These are phyloP conservation scores for Sclerurus mexicanus DNA, from an alignment of 2,113 vertebrate genomes.

Conservation along the genomic window DNA sequence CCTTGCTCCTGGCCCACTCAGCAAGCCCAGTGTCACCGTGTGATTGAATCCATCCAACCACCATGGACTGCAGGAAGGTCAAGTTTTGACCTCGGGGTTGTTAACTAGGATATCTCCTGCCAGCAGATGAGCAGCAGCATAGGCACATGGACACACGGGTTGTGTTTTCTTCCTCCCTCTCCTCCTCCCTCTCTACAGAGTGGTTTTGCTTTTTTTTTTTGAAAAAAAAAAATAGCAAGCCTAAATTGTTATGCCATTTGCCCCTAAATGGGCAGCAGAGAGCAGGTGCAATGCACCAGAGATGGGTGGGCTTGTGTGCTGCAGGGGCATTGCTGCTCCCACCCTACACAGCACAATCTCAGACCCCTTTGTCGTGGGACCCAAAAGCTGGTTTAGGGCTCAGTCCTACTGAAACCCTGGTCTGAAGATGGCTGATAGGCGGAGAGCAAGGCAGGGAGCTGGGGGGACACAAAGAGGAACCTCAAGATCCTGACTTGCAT, in stretches of 20 bases:
- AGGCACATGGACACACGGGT: accelerated
- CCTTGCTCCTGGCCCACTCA: not conserved
- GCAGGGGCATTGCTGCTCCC: not conserved
- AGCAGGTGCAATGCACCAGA: not conserved
- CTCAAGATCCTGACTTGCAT: not conserved
- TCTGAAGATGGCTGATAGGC: not conserved
- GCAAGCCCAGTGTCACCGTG: accelerated
- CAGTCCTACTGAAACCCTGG: not conserved
- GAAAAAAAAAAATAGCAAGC: not conserved
- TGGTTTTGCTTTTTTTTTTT: not conserved
- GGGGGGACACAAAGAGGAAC: not conserved
- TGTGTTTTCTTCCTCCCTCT: not conserved
- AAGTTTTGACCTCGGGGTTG: not conserved
- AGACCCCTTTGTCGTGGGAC: not conserved
- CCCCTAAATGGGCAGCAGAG: not conserved
- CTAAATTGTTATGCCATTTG: not conserved
- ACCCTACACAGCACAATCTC: not conserved
- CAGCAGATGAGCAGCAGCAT: not conserved
- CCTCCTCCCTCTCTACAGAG: not conserved
- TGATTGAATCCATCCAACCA: not conserved
- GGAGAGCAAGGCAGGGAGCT: not conserved
- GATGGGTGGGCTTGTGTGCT: not conserved
- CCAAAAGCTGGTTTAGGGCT: not conserved
- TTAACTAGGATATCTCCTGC: not conserved
- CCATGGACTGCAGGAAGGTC: not conserved